phyloP scores from a whole-genome alignment of 2,888 invertebrate genomes.

The Vannuccia rotundouncinata region DNA sequence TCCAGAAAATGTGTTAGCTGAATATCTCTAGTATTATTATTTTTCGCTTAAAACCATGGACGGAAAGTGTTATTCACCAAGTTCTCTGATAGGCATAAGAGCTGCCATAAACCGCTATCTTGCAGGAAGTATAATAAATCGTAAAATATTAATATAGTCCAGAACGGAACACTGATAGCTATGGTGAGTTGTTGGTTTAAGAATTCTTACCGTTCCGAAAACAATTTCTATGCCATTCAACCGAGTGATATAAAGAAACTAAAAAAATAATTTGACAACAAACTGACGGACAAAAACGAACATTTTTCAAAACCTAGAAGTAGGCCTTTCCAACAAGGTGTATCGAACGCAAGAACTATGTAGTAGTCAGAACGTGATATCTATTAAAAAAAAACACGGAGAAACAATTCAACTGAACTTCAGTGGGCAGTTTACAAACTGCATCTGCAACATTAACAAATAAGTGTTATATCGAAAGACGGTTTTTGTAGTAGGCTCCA shows the following conservation, averaged over 20 bases:
- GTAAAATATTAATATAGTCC: conserved; percentile 29
- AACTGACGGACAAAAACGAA: too few relatives aligned
- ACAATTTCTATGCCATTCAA: conserved; percentile 11
- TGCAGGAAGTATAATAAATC: conserved; percentile 25
- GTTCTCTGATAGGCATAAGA: conserved; percentile 30
- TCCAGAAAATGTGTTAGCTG: conserved; percentile 27
- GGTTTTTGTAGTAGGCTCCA: too few relatives aligned
- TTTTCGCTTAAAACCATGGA: conserved; percentile 28
- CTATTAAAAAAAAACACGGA: too few relatives aligned
- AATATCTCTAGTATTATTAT: conserved; percentile 17
- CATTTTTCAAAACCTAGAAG: too few relatives aligned
- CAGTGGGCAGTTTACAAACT: too few relatives aligned
- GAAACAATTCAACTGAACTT: too few relatives aligned
- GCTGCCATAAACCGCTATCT: conserved; percentile 24
- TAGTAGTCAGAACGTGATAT: too few relatives aligned
- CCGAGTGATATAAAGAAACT: conserved; percentile 28
- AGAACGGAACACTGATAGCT: conserved; percentile 18
- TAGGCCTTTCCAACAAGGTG: too few relatives aligned
- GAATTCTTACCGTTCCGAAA: conserved; percentile 29
- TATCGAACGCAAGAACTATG: too few relatives aligned
- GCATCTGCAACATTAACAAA: too few relatives aligned
- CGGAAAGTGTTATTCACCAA: conserved; percentile 31
- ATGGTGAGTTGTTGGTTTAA: conserved; percentile 28
- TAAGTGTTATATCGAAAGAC: too few relatives aligned
- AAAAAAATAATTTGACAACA: conserved; percentile 15